These are phyloP conservation scores for Lucinisca nassula DNA, from an alignment of 2,888 invertebrate genomes.

Conservation along the genomic window DNA sequence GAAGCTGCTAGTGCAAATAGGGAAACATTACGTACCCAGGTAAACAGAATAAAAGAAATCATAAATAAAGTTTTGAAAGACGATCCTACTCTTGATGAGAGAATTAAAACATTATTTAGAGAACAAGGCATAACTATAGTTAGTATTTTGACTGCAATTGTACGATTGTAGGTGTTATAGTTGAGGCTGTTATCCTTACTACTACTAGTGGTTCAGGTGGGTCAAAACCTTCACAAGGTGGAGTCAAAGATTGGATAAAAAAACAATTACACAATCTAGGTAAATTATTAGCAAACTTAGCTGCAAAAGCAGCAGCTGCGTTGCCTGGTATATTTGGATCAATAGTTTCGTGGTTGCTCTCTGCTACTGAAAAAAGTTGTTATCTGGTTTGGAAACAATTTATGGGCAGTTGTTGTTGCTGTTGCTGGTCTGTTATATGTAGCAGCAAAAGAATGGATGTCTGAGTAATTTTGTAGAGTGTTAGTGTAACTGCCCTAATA, in stretches of 20 bases:
- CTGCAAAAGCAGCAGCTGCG: constrained; percentile 25
- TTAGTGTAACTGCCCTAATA: background rate
- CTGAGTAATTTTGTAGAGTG: background rate
- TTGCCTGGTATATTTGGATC: constrained; percentile 25
- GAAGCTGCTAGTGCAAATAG: no score
- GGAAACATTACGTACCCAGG: no score
- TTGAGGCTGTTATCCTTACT: constrained; percentile 42
- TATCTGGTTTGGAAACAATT: constrained; percentile 16
- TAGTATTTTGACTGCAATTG: no score
- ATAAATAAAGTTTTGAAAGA: no score
- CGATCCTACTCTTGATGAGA: no score
- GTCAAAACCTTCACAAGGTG: background rate
- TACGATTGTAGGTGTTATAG: constrained; percentile 44
- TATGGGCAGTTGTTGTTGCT: constrained; percentile 14
- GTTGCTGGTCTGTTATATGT: constrained; percentile 19
- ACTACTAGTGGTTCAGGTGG: background rate
- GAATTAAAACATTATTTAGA: no score
- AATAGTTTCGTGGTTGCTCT: constrained; percentile 23
- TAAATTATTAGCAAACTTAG: background rate
- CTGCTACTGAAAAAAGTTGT: background rate
- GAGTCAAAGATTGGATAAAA: background rate
- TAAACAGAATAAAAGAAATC: no score
- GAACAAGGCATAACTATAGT: no score
- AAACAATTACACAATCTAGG: constrained; percentile 16
- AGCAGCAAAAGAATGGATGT: constrained; percentile 3